Base-by-base conservation (phyloP, 2,113 vertebrate genomes). In the Canis aureus region DNA sequence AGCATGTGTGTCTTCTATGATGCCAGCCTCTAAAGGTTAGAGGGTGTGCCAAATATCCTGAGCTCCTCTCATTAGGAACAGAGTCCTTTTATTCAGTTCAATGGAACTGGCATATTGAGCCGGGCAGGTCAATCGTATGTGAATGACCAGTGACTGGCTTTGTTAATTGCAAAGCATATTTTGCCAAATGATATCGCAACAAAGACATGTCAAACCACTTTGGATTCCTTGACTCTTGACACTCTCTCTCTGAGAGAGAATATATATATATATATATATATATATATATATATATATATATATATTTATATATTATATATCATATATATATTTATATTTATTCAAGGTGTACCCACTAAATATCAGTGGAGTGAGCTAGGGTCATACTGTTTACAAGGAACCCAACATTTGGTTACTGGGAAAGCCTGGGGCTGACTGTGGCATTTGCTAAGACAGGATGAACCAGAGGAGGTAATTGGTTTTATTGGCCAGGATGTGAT, bases 141-240 rank as follows among this genome's bases (percentile, higher is more conserved):
- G 93, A 95, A 95, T 94, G 81, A 73, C 66, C 66, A 89, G 85
- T 90, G 67, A 96, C 92, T 89, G 86, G 49, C 11, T 94, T 89
- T 92, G 94, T 95, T 96, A 95, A 95, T 80, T 86, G 82, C 62
- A 93, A 83, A 95, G 29, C 60, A 62, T 89, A 64, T 91, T 97
- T 95, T 94, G 86, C 95, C 89, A 96, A 94, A 92, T 93, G 35
- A 89, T 87, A 96, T 91, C n/a, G 43, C 43, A 89, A 89, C 59
- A 95, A 93, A 93, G 59, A 89, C 29, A 82, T 89, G 60, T 71
- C 82, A 86, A 60, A 82, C 59, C 91, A 88, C 67, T 93, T 94
- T 88, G 2, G 12, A 94, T 95, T 94, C n/a, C 93, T 81, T 85
- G 95, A 92, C 82, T 93, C 59, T 38, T 74, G 89, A 43, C 43